Evolutionary conservation across 2,888 invertebrate species (phyloP), one percentile per base, ranked within the genome.

Genomic region (Mesochorus sp.): DNA sequence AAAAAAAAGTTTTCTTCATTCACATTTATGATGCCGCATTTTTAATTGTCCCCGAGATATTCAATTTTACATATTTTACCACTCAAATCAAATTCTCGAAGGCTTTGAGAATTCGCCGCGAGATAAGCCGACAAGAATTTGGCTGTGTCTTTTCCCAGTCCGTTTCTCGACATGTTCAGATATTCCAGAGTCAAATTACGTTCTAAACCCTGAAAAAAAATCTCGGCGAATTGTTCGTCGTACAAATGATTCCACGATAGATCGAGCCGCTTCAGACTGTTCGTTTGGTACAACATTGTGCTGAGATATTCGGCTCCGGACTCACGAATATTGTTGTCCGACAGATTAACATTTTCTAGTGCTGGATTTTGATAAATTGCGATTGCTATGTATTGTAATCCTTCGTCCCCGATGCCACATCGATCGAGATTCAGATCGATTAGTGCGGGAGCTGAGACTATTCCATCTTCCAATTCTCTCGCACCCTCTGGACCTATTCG

Each of bases 161-260:
- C 91, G 84, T 93, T 93, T 92, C 93, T 93, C 12, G 92, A 88
- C 59, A 93, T 81, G 86, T 92, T 91, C 34, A 93, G 83, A 34
- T 83, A 79, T 39, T 76, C 81, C 5, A 92, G 79, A 2, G 81
- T 79, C 28, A 82, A 81, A 82, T 91, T 92, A 26, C 84, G 80
- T 1, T 68, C 34, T 1, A 93, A 82, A 3, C 88, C 92, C 37
- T 82, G 82, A 68, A 91, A 89, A 21, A 93, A 80, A 64, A 76
- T 85, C 78, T 88, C 91, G 80, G 90, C 90, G 17, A 88, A 91
- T 88, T 81, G 77, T n/a, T 57, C 84, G 70, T 91, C 86, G 59
- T 89, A 91, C 24, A 94, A 90, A 44, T 91, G 90, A 85, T 94
- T 94, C 92, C 93, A 93, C 0, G 93, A 91, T 51, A 94, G 88